Conservation (phyloP, 2,797 vertebrate genomes). For the Sebastes hubbsi region DNA sequence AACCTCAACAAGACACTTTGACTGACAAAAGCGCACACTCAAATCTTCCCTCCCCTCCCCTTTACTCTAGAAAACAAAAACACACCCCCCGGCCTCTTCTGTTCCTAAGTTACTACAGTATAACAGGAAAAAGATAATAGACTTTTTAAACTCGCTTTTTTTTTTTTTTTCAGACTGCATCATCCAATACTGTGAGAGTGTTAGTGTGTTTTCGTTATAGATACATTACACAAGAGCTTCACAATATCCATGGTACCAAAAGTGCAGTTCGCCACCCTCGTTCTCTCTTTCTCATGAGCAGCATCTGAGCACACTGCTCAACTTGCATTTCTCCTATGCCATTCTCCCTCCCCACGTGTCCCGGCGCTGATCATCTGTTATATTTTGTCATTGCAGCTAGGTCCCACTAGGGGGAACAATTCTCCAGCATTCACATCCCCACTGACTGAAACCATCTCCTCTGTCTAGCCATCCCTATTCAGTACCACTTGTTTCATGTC, state of each 20-base stretch:
- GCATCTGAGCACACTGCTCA: slow-evolving; percentile 75
- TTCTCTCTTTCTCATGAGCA: slow-evolving; percentile 72
- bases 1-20: slow-evolving; percentile 75
- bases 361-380: slow-evolving; percentile 36
- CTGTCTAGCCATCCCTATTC: slow-evolving; percentile 28
- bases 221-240: slow-evolving; percentile 81
- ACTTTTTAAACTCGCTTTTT: slow-evolving; percentile 68
- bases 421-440: slow-evolving; percentile 61
- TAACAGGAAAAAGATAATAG: slow-evolving; percentile 76
- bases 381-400: slow-evolving; percentile 64
- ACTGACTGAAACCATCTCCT: slow-evolving; percentile 44
- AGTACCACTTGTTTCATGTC: slow-evolving; percentile 74
- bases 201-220: slow-evolving; percentile 82
- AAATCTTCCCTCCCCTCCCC: slow-evolving; percentile 37
- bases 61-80: slow-evolving; percentile 58
- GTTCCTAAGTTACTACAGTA: slow-evolving; percentile 79
- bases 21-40: slow-evolving; percentile 69
- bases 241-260: slow-evolving; percentile 84
- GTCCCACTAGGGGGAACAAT: slow-evolving; percentile 67
- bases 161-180: slow-evolving; percentile 78
- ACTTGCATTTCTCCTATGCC: slow-evolving; percentile 57
- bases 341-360: slow-evolving; percentile 9
- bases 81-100: slow-evolving; percentile 55
- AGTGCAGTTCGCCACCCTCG: slow-evolving; percentile 82
- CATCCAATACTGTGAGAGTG: slow-evolving; percentile 79